These are phyloP conservation scores for Lacerta viridis DNA, from an alignment of 2,797 vertebrate genomes.

Conservation along the genomic window DNA sequence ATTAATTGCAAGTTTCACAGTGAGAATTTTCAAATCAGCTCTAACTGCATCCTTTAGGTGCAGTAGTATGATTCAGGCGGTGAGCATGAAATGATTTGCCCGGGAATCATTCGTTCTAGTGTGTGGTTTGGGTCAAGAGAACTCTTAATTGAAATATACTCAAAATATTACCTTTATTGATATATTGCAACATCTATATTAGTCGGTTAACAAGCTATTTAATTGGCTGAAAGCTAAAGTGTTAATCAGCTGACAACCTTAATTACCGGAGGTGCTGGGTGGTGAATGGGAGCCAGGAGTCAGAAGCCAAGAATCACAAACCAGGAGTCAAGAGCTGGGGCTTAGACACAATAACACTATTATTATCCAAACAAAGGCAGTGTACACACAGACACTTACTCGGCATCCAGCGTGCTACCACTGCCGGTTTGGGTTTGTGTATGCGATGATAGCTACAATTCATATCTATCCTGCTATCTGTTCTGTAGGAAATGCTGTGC, in stretches of 20 bases:
- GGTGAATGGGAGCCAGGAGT: conserved; percentile 6
- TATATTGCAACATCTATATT: conserved; percentile 1
- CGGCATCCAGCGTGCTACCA: too few species aligned
- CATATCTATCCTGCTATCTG: too few species aligned
- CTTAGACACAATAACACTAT: background rate
- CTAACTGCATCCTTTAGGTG: background rate
- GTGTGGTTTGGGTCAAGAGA: background rate
- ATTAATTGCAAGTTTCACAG: background rate
- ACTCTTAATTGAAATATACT: conserved; percentile 16
- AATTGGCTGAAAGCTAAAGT: conserved; percentile 36
- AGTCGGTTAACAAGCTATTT: conserved; percentile 38
- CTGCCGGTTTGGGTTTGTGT: too few species aligned
- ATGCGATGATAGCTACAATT: too few species aligned
- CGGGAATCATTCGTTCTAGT: background rate
- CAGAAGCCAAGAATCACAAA: conserved; percentile 26
- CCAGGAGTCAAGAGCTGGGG: background rate
- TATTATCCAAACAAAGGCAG: background rate
- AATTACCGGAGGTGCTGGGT: conserved; percentile 35
- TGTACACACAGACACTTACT: background rate
- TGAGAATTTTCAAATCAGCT: background rate
- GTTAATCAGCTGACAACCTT: conserved; percentile 24
- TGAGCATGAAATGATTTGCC: background rate
- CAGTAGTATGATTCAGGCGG: background rate
- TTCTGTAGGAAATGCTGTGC: too few species aligned
- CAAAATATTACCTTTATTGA: conserved; percentile 32